Conservation (phyloP, 2,797 vertebrate species). For the Thripadectes ignobilis region DNA sequence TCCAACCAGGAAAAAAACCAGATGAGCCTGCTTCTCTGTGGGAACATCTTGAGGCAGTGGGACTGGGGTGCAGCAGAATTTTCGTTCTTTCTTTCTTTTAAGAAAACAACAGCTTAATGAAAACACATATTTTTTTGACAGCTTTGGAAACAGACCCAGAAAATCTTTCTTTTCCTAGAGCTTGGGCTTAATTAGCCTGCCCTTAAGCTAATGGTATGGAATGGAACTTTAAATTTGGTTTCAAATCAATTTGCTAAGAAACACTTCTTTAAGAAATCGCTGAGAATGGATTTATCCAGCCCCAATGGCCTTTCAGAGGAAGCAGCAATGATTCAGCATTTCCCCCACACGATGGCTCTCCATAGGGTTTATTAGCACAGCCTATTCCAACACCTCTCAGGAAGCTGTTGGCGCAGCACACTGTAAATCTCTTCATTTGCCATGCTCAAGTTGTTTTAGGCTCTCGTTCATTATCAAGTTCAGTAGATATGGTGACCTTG, state of each 20-base stretch:
- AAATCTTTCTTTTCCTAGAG: not conserved
- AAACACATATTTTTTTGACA: not conserved
- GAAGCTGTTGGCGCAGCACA: not conserved
- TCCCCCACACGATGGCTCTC: not conserved
- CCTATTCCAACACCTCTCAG: not conserved
- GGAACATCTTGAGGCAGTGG: not conserved
- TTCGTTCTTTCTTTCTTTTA: not conserved
- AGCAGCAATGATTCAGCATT: constrained; percentile 15
- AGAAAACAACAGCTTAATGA: not conserved
- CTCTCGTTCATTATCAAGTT: not conserved
- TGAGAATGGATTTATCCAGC: not conserved
- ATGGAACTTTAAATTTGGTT: not conserved
- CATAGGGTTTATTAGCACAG: not conserved
- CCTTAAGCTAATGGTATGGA: not conserved
- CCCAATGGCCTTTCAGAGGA: not conserved
- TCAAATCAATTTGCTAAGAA: not conserved
- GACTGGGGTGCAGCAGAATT: not conserved
- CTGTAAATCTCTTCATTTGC: not conserved
- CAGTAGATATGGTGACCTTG: not conserved
- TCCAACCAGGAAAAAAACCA: accelerated
- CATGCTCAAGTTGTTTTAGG: not conserved
- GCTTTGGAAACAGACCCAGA: not conserved
- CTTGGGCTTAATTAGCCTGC: not conserved
- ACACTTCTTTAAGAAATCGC: not conserved
- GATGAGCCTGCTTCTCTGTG: accelerated